phyloP scores from a whole-genome alignment of 2,113 vertebrate genomes.

The Condylura cristata region DNA sequence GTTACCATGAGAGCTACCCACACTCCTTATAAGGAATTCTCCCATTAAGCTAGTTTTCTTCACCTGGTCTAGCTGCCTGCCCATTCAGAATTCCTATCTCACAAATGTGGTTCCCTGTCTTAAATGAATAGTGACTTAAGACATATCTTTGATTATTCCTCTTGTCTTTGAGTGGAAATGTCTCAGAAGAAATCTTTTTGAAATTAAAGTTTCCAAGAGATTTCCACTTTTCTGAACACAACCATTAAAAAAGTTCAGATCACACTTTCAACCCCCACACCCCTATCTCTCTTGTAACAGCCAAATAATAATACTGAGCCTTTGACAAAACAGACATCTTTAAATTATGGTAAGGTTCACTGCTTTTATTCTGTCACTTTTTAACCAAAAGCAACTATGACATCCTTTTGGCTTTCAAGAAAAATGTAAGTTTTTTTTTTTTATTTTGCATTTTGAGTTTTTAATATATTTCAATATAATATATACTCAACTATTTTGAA shows the following conservation, averaged over 20 bases:
- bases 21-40: neutral
- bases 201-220: neutral
- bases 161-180: too few relatives aligned
- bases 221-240: neutral
- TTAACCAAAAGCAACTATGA: neutral
- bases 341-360: neutral
- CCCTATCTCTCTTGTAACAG: neutral
- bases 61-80: too few relatives aligned
- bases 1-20: neutral
- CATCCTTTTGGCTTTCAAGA: neutral
- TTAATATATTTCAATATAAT: neutral
- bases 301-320: neutral
- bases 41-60: neutral
- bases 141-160: too few relatives aligned
- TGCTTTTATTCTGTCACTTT: neutral
- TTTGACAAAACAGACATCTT: neutral
- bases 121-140: neutral
- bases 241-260: neutral
- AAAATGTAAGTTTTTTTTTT: neutral
- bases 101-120: neutral
- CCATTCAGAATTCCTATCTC: accelerated
- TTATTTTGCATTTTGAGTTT: too few relatives aligned
- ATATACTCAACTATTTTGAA: neutral
- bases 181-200: neutral
- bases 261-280: accelerated